Conservation (phyloP, 2,113 vertebrate genomes). For the Aegotheles bennettii region DNA sequence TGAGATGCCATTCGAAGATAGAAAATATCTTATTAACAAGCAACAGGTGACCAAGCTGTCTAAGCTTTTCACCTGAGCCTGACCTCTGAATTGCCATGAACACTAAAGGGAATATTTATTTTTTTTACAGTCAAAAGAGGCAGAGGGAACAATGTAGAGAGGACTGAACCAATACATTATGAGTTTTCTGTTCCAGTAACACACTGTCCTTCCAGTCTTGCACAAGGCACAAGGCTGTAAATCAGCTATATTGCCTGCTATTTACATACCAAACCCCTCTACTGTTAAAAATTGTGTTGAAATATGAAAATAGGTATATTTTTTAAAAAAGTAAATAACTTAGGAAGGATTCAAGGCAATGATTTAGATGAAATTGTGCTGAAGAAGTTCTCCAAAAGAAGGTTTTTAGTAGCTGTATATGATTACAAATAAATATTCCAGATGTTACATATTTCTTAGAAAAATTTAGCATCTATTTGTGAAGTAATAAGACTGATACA, state of each 20-base stretch:
- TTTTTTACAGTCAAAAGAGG: neutral
- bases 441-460: slow-evolving; percentile 43
- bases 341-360: neutral
- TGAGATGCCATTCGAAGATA: neutral
- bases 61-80: neutral
- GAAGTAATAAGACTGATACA: slow-evolving; percentile 35
- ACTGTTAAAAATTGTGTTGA: neutral
- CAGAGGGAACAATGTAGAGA: neutral
- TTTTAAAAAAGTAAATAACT: neutral
- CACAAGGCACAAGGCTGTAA: neutral
- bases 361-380: neutral
- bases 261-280: neutral
- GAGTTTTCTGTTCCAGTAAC: neutral
- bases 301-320: neutral
- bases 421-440: neutral
- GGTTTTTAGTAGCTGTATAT: neutral
- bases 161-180: neutral
- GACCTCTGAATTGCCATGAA: neutral
- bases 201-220: neutral
- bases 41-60: slow-evolving; percentile 9
- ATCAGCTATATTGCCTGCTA: neutral
- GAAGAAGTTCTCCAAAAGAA: neutral
- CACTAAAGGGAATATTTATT: neutral
- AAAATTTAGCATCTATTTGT: slow-evolving; percentile 45
- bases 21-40: neutral